Percentiles rank a stretch among this genome's conserved stretches.
These are phyloP conservation scores for Rousettus leschenaultii DNA, from an alignment of 2,113 vertebrate species.

Conservation along the genomic window DNA sequence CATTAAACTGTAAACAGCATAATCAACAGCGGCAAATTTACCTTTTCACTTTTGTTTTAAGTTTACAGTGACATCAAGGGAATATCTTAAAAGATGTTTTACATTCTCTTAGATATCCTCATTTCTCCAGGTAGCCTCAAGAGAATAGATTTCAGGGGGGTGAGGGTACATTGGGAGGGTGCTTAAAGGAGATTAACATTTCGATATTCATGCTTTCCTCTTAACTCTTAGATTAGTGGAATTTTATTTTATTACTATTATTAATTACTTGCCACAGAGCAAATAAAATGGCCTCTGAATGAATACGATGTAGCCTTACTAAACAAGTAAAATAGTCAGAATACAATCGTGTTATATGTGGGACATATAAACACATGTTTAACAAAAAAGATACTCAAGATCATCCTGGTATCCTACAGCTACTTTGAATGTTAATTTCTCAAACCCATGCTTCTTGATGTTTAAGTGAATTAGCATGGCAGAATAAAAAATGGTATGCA, in stretches of 20 bases:
- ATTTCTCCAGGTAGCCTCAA: constrained; percentile 23
- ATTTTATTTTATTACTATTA: constrained; percentile 21
- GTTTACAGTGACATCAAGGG: neutral
- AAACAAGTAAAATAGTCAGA: constrained; percentile 22
- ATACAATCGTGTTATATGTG: neutral
- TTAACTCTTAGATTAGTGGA: neutral
- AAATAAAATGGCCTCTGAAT: neutral
- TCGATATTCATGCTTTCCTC: neutral
- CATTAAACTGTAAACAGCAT: constrained; percentile 26
- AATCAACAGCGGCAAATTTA: constrained; percentile 27
- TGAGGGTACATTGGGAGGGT: neutral
- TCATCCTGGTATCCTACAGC: neutral
- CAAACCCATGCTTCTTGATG: neutral
- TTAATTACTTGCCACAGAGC: neutral
- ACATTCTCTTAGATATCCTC: constrained; percentile 12
- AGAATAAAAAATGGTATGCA: constrained; percentile 3
- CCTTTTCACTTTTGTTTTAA: neutral
- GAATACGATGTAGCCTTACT: neutral
- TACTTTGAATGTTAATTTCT: neutral
- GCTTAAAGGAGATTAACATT: neutral
- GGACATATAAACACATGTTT: neutral
- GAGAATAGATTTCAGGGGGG: neutral
- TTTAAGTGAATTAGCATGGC: neutral
- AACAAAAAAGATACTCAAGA: neutral
- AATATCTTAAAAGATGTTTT: constrained; percentile 24